Evolutionary conservation across 2,888 invertebrate genomes (phyloP).

Genomic region (Pseudanteris insignis): DNA sequence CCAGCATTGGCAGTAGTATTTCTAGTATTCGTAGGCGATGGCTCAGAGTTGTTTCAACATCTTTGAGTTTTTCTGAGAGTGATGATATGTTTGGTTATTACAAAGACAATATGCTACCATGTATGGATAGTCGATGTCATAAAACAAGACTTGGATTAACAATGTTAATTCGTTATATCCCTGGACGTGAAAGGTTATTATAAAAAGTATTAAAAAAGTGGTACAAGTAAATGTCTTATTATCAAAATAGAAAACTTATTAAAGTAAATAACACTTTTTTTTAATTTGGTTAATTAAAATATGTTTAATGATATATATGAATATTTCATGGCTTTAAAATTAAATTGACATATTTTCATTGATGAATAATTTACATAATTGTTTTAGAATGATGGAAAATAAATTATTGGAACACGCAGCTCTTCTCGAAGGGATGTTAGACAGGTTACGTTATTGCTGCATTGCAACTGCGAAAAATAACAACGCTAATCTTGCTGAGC

Average conservation of each 20-base stretch:
- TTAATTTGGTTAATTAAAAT: too few species aligned
- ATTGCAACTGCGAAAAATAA: conserved; percentile 49
- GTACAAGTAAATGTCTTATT: too few species aligned
- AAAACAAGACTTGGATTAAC: conserved; percentile 75
- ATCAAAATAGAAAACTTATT: too few species aligned
- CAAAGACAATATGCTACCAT: conserved; percentile 45
- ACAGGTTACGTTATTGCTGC: conserved; percentile 71
- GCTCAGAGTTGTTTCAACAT: conserved; percentile 69
- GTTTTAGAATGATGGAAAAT: conserved; percentile 73
- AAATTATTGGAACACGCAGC: conserved; percentile 84
- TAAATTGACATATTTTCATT: too few species aligned
- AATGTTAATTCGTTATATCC: conserved; percentile 72
- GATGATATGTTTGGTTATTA: conserved; percentile 59
- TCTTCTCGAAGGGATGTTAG: conserved; percentile 77
- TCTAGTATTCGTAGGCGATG: conserved; percentile 70
- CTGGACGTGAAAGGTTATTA: conserved; percentile 70
- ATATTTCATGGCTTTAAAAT: too few species aligned
- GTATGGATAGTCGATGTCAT: conserved; percentile 53
- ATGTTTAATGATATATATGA: conserved; percentile 3
- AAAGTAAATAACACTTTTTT: too few species aligned
- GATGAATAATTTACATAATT: too few species aligned
- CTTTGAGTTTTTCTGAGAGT: conserved; percentile 67
- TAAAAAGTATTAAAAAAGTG: too few species aligned
- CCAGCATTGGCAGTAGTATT: conserved; percentile 66
- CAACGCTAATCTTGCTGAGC: conserved; percentile 50